These are phyloP conservation scores for Leucopsar rothschildi DNA, from an alignment of 2,113 vertebrate species.

Conservation along the genomic window DNA sequence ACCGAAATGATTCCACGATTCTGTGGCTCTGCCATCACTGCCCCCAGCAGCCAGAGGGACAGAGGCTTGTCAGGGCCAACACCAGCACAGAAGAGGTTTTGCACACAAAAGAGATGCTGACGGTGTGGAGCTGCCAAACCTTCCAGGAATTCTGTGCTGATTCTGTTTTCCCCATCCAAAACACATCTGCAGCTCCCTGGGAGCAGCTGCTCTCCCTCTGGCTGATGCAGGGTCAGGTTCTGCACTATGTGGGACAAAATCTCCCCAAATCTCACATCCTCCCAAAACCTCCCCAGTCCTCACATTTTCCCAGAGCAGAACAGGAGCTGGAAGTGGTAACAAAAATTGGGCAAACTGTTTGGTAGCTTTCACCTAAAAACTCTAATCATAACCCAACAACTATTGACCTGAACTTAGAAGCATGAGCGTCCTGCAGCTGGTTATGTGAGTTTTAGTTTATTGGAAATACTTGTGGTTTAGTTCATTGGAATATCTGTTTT, in stretches of 20 bases:
- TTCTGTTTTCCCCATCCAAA: neutral
- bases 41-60: neutral
- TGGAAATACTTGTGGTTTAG: neutral
- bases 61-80: neutral
- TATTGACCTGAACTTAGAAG: neutral
- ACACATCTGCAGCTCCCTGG: neutral
- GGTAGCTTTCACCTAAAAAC: neutral
- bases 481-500: neutral
- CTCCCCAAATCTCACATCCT: neutral
- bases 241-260: neutral
- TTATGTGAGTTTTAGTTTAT: neutral
- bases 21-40: neutral
- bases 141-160: neutral
- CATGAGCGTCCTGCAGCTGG: neutral
- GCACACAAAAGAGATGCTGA: neutral
- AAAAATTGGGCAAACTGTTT: neutral
- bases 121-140: neutral
- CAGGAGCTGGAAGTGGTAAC: too few species aligned
- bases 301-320: neutral
- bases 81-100: neutral
- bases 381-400: neutral
- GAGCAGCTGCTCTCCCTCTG: neutral
- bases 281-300: neutral
- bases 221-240: neutral
- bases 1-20: rapidly evolving